Evolutionary conservation across 1,140 invertebrate genomes (phyloP), one percentile per base, ranked within the genome.

Genomic region (Bombus pascuorum): DNA sequence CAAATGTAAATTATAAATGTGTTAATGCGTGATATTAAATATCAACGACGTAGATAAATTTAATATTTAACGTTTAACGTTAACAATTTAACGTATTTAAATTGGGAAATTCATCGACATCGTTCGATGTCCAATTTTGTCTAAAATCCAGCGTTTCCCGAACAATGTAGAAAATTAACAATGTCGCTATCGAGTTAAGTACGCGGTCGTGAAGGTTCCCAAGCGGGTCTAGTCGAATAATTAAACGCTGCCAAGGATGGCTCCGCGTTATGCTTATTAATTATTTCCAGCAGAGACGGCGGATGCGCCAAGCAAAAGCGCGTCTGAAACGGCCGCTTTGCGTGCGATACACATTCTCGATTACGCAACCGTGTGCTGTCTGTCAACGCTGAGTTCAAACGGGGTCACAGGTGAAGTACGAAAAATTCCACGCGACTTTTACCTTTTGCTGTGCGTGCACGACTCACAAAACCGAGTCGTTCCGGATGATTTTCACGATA

Each of bases 221-320:
- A 77, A 78, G 15, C 34, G 4, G 25, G 18, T 42, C 1, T 37
- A 65, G 75, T 25, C 37, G 89, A 81, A 84, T 90, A 91, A 93
- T 91, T 91, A 93, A 92, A 87, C 87, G 89, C 86, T 39, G 32
- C 62, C 89, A 88, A 93, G 91, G 89, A 91, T 91, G 74, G 37
- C 81, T 65, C 34, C 83, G 13, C 37, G 86, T 90, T 88, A 75
- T 62, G 86, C 85, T 90, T 90, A 90, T 92, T 90, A 93, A 93
- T 93, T 91, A 88, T 88, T 83, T 86, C 86, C 87, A 92, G 76
- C 76, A 86, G 62, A 57, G 74, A 73, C 72, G 34, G 73, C 68
- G 68, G 81, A 87, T 83, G 85, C 85, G 86, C 74, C 86, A 75
- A 77, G 89, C 90, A 68, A 81, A 66, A 85, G 70, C 66, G 44